Evolutionary conservation across 1,140 invertebrate genomes (phyloP), one percentile per base, ranked within the genome.

Genomic region (Dolichoris vasculosae): DNA sequence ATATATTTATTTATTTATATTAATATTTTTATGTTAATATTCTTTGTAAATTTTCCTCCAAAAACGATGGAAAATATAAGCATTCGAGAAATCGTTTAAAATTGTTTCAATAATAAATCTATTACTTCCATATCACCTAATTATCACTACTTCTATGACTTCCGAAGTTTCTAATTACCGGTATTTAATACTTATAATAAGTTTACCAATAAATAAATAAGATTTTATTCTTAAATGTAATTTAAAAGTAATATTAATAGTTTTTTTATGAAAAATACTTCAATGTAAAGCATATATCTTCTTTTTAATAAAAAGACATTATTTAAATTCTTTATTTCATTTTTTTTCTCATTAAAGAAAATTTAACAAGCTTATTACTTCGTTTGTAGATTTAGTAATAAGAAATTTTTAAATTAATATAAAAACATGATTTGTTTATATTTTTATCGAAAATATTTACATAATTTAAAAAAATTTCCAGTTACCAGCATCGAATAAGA

Each of bases 151-250:
- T n/a, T n/a, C n/a, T n/a, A n/a, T n/a, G n/a, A n/a, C n/a, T 23
- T 9, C 15, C 6, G 38, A n/a, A 2, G 38, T 43, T 43, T n/a
- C 69, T n/a, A 73, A 0, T 73, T 43, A 43, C 32, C 23, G n/a
- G 23, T 43, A 73, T 73, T 71, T 71, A 71, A 40, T 23, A 20
- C 67, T 32, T 23, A 67, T 9, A 67, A 35, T 67, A 35, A 71
- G 17, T 13, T 23, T 40, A 38, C 15, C 13, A 4, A 40, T 67
- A 26, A 43, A 73, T 26, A 73, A 73, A 73, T 73, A n/a, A 0
- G 40, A 43, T 73, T 43, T 73, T 43, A 73, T 73, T 73, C n/a
- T n/a, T n/a, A n/a, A n/a, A 23, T 73, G n/a, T n/a, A 73, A 2
- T 6, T n/a, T 73, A 26, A 23, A 20, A 26, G 38, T 17, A 73